Evolutionary conservation across 2,113 vertebrate species (phyloP).

Genomic region (Crotalus horridus): DNA sequence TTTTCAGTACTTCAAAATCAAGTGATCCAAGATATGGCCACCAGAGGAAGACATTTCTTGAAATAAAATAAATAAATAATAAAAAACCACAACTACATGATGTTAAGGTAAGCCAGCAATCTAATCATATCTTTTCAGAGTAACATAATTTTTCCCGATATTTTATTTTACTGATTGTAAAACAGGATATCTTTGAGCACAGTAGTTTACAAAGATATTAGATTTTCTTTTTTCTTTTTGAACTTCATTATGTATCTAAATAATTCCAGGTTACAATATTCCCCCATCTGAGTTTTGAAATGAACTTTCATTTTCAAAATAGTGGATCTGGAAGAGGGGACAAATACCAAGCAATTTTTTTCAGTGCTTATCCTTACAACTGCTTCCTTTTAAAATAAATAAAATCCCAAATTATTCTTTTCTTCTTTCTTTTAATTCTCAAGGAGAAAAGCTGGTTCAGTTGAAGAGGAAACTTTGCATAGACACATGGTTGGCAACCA

Average conservation of each 20-base stretch:
- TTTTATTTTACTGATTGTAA: neutral
- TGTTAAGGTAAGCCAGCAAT: slow-evolving; percentile 27
- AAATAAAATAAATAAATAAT: neutral
- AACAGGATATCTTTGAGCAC: neutral
- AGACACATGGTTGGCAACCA: neutral
- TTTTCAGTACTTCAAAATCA: neutral
- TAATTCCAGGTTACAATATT: neutral
- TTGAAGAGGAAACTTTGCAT: neutral
- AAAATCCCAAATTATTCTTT: neutral
- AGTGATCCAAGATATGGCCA: neutral
- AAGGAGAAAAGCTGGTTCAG: neutral
- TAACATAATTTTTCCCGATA: neutral
- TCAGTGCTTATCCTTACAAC: neutral
- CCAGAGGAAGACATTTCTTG: neutral
- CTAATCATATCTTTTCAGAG: neutral
- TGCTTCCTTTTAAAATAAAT: neutral
- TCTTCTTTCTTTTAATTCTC: neutral
- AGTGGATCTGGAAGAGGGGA: neutral
- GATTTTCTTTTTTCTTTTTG: neutral
- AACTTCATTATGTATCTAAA: neutral
- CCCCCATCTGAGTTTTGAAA: too few species aligned
- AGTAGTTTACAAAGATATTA: neutral
- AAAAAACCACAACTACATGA: neutral
- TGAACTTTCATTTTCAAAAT: neutral
- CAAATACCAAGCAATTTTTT: neutral